Evolutionary conservation across 2,113 vertebrate genomes (phyloP).

Genomic region (Protobothrops flavoviridis): DNA sequence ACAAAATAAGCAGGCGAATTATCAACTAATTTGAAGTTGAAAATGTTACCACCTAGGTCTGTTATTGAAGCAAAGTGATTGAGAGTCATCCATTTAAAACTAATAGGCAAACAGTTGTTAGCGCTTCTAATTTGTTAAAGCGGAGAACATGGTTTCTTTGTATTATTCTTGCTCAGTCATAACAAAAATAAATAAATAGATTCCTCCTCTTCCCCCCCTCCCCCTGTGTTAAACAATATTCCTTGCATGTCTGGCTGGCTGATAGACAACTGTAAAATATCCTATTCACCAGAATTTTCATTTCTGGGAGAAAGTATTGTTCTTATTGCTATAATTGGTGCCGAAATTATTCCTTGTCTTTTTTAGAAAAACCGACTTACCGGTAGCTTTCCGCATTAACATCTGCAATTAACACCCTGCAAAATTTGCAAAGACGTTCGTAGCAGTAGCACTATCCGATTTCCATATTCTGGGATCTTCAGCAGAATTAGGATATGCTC

Average conservation of each 20-base stretch:
- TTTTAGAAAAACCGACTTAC: background rate
- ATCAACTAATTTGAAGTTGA: constrained; percentile 53
- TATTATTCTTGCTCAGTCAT: constrained; percentile 40
- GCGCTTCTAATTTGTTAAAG: constrained; percentile 29
- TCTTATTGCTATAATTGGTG: background rate
- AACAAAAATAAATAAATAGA: constrained; percentile 53
- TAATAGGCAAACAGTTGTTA: constrained; percentile 69
- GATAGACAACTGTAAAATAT: background rate
- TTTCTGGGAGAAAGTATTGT: background rate
- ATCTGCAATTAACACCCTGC: background rate
- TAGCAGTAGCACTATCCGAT: background rate
- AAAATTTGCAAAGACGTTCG: background rate
- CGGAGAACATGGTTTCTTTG: constrained; percentile 33
- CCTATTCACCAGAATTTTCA: background rate
- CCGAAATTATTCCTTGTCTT: background rate
- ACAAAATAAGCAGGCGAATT: constrained; percentile 62
- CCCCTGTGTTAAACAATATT: background rate
- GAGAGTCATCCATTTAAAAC: constrained; percentile 70
- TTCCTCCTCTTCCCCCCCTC: constrained; percentile 23
- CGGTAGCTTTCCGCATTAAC: background rate
- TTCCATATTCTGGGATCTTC: background rate
- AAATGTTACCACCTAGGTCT: constrained; percentile 60
- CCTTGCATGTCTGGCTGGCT: constrained; percentile 17
- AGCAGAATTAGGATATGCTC: background rate
- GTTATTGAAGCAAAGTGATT: constrained; percentile 58